Base-by-base conservation (phyloP, 2,797 vertebrate species). In the Avahi laniger region DNA sequence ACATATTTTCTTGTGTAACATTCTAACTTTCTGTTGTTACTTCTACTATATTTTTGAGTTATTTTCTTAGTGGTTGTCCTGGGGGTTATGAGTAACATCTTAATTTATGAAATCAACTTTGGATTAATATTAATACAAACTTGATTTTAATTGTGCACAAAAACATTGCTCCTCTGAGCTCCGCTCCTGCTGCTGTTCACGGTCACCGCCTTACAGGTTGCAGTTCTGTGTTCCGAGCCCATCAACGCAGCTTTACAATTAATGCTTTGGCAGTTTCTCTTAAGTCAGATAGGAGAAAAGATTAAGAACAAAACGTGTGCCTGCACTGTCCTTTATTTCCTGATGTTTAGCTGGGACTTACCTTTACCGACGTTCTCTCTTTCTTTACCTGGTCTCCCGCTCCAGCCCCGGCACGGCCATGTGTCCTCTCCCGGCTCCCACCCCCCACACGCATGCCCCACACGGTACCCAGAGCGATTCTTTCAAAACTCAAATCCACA, bases 371-470 rank as follows among this genome's bases (percentile, higher is more conserved):
- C 18, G 13, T 14, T 46, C 17, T 13, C 20, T 70, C 17, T 41
- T 22, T 86, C n/a, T 85, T 35, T n/a, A 5, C 33, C 6, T 13
- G 65, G 46, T 28, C 38, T 52, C 17, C n/a, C 57, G 5, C 48
- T 7, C 43, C 5, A n/a, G 15, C 22, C 28, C 12, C 11, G 2
- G 9, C 41, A 20, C 5, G 1, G 9, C 4, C 17, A 22, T 8
- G 59, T n/a, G 5, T 7, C n/a, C 4, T n/a, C 20, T 59, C 33
- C 48, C 0, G 12, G 11, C 12, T 13, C 2, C 69, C 18, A 9
- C 17, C n/a, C 20, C n/a, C n/a, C 13, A 61, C 2, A 50, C 7
- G n/a, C 18, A 6, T 38, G 20, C 26, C 35, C 41, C 10, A 20
- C 14, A 15, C 63, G 33, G 28, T 24, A 61, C 10, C 65, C 43